Base-by-base conservation (phyloP, 2,888 invertebrate species). In the Pyrrhosoma nymphula region DNA sequence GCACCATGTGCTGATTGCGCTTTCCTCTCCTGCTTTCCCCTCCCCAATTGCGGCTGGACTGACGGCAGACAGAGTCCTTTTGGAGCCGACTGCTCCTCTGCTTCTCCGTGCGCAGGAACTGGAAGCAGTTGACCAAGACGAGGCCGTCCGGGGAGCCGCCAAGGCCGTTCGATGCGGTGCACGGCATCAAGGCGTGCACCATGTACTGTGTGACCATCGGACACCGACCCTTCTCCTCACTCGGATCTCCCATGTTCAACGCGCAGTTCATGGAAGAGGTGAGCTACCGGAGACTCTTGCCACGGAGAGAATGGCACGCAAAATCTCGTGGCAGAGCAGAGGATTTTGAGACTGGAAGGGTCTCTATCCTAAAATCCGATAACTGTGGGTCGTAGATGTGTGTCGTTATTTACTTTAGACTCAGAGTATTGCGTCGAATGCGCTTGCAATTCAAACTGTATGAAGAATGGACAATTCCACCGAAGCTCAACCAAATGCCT, bases 201-300 rank as follows among this genome's bases (percentile, higher is more conserved):
- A 93, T 93, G 93, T 47, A 39, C 39, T 39, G 69, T n/a, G 93
- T 93, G 47, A 93, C 93, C 10, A 47, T 93, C 26, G 93, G 93
- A 0, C 93, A 93, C n/a, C 63, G 93, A 2, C 63, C 47, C 18
- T 93, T 93, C 93, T n/a, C 69, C n/a, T 93, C 93, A 39, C 93
- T 93, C 47, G 93, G 93, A 2, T 14, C 55, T 8, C 93, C 93
- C 2, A 93, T 93, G 93, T 69, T 93, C 69, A 93, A 93, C 69
- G 69, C 93, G 14, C 93, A 93, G 93, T 93, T 69, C 55, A 93
- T 93, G 12, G 93, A 93, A n/a, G 69, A 93, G 23, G 93, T 93
- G 75, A 93, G 93, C 26, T 12, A 56, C 12, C 60, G 47, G 47
- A 47, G 47, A 2, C 47, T 8, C 8, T 47, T 47, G 47, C 8